Evolutionary conservation across 1,140 invertebrate species (phyloP).

Genomic region (Aphidius ervi): DNA sequence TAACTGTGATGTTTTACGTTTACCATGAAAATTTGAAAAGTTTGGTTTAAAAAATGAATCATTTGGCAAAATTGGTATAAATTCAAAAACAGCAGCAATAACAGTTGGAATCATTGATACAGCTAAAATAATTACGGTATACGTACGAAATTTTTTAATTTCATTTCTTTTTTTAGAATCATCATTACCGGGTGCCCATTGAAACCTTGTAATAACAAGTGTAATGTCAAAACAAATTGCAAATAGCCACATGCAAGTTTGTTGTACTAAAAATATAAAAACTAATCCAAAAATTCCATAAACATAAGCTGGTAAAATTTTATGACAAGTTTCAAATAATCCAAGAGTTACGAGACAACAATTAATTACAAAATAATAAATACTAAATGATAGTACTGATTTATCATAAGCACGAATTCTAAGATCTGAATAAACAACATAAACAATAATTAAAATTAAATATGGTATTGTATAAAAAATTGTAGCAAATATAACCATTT

Average conservation of each 20-base stretch:
- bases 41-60: slow-evolving; percentile 34
- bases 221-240: slow-evolving; percentile 41
- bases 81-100: slow-evolving; percentile 30
- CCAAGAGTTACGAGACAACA: slow-evolving; percentile 28
- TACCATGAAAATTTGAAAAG: slow-evolving; percentile 30
- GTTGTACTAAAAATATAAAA: slow-evolving; percentile 34
- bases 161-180: slow-evolving; percentile 25
- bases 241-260: slow-evolving; percentile 34
- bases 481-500: slow-evolving; percentile 34
- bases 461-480: slow-evolving; percentile 37
- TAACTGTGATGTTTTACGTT: slow-evolving; percentile 29
- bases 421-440: slow-evolving; percentile 26
- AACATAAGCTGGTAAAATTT: slow-evolving; percentile 4
- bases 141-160: slow-evolving; percentile 34
- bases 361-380: slow-evolving; percentile 29
- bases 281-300: slow-evolving; percentile 30
- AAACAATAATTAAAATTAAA: slow-evolving; percentile 31
- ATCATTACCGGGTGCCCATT: slow-evolving; percentile 28
- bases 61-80: slow-evolving; percentile 31
- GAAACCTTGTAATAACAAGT: slow-evolving; percentile 37
- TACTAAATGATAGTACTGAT: slow-evolving; percentile 32
- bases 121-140: slow-evolving; percentile 28
- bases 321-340: slow-evolving; percentile 31
- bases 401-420: slow-evolving; percentile 34
- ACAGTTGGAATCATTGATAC: slow-evolving; percentile 26